phyloP scores from a whole-genome alignment of 2,888 invertebrate species.

The Halictus ligatus region DNA sequence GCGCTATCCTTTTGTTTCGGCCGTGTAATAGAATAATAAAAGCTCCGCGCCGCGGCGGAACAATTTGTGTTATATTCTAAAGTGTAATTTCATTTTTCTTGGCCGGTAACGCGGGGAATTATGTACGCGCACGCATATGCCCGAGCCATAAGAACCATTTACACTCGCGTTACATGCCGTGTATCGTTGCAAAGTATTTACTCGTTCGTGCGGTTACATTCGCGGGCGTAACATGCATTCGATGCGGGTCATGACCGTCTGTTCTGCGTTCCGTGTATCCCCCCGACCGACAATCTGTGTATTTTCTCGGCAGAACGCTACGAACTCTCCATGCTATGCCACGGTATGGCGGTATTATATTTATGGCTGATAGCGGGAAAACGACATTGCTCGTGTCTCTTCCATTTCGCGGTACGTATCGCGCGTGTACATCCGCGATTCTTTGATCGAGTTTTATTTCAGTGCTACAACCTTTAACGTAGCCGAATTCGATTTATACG shows the following conservation, averaged over 20 bases:
- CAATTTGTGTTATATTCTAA: neutral
- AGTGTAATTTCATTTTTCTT: neutral
- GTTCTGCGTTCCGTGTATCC: constrained; percentile 9
- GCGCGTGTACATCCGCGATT: neutral
- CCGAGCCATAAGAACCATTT: neutral
- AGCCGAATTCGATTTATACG: neutral
- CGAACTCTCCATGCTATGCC: constrained; percentile 1
- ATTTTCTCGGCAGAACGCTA: constrained; percentile 6
- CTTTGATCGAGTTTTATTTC: constrained; percentile 11
- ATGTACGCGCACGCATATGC: neutral
- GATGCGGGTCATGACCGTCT: constrained; percentile 2
- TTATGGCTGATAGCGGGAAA: constrained; percentile 28
- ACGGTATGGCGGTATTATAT: constrained; percentile 10
- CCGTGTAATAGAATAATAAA: neutral
- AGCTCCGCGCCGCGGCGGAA: neutral
- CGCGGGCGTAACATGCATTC: constrained; percentile 10
- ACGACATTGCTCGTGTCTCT: neutral
- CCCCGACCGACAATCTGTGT: neutral
- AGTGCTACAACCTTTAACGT: neutral
- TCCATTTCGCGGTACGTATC: neutral
- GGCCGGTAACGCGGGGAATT: neutral
- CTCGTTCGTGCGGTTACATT: neutral
- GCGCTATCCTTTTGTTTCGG: too few species aligned
- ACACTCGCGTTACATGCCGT: neutral
- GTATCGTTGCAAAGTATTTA: neutral